A percentile compares a stretch with the other conserved stretches of the same genome.
Evolutionary conservation across 2,888 invertebrate genomes (phyloP).

Genomic region (Lymantria monacha): DNA sequence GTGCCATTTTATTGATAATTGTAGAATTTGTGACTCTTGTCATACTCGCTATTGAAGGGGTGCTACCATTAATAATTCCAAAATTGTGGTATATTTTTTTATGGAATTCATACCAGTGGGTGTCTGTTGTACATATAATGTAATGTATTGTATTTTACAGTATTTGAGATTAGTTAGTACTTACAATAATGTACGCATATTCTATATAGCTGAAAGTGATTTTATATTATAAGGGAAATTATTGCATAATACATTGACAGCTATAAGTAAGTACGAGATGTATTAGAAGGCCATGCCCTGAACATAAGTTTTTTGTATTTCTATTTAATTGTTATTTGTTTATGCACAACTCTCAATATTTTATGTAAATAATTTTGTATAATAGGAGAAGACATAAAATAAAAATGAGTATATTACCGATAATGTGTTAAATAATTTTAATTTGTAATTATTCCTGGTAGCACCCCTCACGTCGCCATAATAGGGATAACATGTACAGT

Average conservation of each 20-base stretch:
- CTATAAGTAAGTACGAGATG: constrained; percentile 74
- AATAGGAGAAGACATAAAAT: constrained; percentile 81
- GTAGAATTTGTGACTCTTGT: constrained; percentile 82
- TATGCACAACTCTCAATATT: constrained; percentile 83
- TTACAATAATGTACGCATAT: constrained; percentile 79
- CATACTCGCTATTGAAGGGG: constrained; percentile 83
- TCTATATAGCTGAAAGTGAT: constrained; percentile 81
- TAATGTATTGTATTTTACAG: constrained; percentile 80
- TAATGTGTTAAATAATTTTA: constrained; percentile 80
- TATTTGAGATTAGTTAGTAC: constrained; percentile 80
- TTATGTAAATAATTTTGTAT: constrained; percentile 83
- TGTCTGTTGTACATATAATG: constrained; percentile 78
- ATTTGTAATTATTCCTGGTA: constrained; percentile 83
- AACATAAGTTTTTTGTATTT: constrained; percentile 79
- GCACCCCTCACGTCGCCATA: constrained; percentile 81
- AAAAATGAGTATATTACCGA: constrained; percentile 83
- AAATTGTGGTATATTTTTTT: constrained; percentile 81
- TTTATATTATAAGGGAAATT: constrained; percentile 77
- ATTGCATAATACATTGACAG: constrained; percentile 80
- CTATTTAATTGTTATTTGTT: constrained; percentile 83
- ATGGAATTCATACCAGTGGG: constrained; percentile 80
- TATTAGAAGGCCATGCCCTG: constrained; percentile 76
- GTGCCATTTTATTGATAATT: constrained; percentile 82
- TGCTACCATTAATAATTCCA: constrained; percentile 83
- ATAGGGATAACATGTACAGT: constrained; percentile 80